Percentiles rank a stretch among this genome's conserved stretches.
Conservation (phyloP, 2,888 invertebrate species). For the Scaptomyza caliginosa region DNA sequence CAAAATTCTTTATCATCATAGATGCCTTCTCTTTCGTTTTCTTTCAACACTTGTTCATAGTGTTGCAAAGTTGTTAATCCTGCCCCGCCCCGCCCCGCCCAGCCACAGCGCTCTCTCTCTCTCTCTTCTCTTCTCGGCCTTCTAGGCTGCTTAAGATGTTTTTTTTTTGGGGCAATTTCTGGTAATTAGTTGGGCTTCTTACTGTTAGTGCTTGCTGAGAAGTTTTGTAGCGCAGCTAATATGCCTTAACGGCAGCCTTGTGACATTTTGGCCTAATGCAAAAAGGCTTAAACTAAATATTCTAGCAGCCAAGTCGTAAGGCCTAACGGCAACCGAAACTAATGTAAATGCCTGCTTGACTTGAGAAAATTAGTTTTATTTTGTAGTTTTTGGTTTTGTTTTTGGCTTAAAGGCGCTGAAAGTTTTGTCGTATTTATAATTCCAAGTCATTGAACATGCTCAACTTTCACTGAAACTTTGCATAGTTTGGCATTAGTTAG, state of each 20-base stretch:
- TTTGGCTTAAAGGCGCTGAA: not conserved
- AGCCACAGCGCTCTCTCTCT: too few relatives aligned
- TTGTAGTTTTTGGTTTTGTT: too few relatives aligned
- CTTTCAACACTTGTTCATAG: conserved; percentile 34
- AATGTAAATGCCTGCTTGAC: conserved; percentile 31
- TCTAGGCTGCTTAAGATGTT: conserved; percentile 15
- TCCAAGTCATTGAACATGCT: conserved; percentile 11
- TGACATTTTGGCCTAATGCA: conserved; percentile 52
- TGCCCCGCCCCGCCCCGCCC: not conserved
- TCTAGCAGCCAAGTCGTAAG: not conserved
- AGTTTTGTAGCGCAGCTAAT: conserved; percentile 50
- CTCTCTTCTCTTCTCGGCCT: too few relatives aligned
- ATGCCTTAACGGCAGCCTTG: conserved; percentile 46
- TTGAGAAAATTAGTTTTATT: conserved; percentile 13
- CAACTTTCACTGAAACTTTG: not conserved
- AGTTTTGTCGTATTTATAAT: conserved; percentile 7
- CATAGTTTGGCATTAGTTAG: too few relatives aligned
- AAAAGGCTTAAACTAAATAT: conserved; percentile 2
- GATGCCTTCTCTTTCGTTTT: conserved; percentile 4
- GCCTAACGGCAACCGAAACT: conserved; percentile 16
- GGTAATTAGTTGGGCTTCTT: conserved; percentile 66
- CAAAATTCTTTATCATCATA: not conserved
- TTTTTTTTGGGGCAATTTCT: conserved; percentile 38
- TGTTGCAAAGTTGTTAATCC: conserved; percentile 23
- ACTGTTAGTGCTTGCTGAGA: conserved; percentile 29